Evolutionary conservation across 2,888 invertebrate species (phyloP).

Genomic region (Athripsodes cinereus): DNA sequence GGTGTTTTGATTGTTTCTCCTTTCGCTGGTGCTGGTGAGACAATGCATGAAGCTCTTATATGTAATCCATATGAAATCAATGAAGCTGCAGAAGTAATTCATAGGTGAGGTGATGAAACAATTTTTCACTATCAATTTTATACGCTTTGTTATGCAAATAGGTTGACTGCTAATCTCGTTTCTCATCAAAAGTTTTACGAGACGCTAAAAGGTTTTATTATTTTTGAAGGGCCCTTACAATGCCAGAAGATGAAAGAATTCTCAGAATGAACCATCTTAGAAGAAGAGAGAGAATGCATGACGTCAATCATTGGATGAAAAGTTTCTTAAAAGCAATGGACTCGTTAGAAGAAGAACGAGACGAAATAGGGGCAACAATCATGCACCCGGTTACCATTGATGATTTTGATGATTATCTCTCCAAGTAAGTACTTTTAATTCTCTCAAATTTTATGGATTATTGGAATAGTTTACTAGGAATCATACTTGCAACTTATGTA

Average conservation of each 20-base stretch:
- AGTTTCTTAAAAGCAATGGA: conserved; percentile 85
- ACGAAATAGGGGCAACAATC: conserved; percentile 74
- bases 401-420: conserved; percentile 83
- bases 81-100: conserved; percentile 80
- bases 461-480: neutral
- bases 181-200: too few species aligned
- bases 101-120: conserved; percentile 53
- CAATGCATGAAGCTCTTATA: conserved; percentile 88
- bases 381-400: conserved; percentile 89
- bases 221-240: conserved; percentile 64
- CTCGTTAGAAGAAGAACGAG: conserved; percentile 71
- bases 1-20: conserved; percentile 86
- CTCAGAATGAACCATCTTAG: conserved; percentile 81
- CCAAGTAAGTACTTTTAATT: conserved; percentile 61
- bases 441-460: too few species aligned
- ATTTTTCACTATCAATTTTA: neutral
- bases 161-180: too few species aligned
- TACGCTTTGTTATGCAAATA: neutral
- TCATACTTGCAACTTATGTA: too few species aligned
- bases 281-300: conserved; percentile 72
- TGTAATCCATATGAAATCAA: conserved; percentile 88
- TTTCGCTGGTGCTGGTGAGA: conserved; percentile 88
- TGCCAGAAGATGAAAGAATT: conserved; percentile 84
- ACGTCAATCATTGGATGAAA: conserved; percentile 86
- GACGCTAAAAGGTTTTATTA: too few species aligned